Conservation (phyloP, 2,113 vertebrate genomes). For the Colaptes auratus region DNA sequence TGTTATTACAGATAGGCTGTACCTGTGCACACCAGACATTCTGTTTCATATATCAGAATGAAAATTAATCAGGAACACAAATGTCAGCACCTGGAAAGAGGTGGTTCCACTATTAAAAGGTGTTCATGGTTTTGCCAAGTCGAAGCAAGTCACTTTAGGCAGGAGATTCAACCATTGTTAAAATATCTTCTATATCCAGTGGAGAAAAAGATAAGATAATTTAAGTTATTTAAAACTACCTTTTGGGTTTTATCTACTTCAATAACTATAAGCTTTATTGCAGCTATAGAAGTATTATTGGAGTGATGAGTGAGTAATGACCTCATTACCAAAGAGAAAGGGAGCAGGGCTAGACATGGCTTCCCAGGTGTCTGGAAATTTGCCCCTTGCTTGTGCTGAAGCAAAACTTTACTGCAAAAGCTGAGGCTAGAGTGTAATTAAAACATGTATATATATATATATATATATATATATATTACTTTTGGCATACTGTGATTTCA, state of each 20-base stretch:
- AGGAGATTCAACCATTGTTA: not conserved
- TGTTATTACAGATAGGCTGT: not conserved
- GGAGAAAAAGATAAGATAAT: constrained; percentile 39
- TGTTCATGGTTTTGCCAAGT: not conserved
- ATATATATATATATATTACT: too few relatives aligned
- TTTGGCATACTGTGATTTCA: not conserved
- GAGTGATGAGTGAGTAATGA: not conserved
- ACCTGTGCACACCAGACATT: accelerated
- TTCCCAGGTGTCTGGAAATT: constrained; percentile 37
- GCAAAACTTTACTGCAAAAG: not conserved
- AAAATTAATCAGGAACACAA: not conserved
- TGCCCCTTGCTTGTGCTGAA: constrained; percentile 8
- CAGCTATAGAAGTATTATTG: not conserved
- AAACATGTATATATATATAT: not conserved
- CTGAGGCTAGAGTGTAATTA: not conserved
- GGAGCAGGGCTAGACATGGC: not conserved
- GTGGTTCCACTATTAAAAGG: not conserved
- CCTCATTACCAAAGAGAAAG: not conserved
- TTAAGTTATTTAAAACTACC: constrained; percentile 27
- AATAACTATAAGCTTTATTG: not conserved
- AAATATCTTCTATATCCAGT: constrained; percentile 1
- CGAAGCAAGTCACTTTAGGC: not conserved
- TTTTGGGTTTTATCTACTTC: not conserved
- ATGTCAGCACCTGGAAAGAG: not conserved
- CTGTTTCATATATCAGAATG: not conserved